Evolutionary conservation across 2,888 invertebrate genomes (phyloP).

Genomic region (Lutraria lutraria): DNA sequence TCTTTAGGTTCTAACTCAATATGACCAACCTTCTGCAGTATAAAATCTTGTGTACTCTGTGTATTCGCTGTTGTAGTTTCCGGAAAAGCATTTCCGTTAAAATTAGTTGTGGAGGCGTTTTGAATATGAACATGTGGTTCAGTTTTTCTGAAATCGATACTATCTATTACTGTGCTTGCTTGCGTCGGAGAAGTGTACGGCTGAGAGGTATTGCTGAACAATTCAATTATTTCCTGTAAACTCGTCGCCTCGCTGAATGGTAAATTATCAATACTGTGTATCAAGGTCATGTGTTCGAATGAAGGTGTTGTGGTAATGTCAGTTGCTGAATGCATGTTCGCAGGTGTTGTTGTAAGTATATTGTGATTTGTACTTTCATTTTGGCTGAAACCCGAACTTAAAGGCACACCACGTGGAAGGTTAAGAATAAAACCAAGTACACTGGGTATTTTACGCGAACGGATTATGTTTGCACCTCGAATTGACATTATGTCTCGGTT

Average conservation of each 20-base stretch:
- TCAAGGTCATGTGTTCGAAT: background rate
- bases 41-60: conserved; percentile 12
- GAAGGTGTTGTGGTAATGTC: background rate
- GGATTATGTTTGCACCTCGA: background rate
- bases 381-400: background rate
- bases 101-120: background rate
- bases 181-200: background rate
- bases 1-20: conserved; percentile 30
- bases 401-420: background rate
- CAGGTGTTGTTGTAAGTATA: background rate
- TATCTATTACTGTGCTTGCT: background rate
- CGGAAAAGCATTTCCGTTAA: background rate
- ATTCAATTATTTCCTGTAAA: background rate
- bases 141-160: background rate
- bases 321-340: background rate
- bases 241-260: background rate
- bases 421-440: background rate
- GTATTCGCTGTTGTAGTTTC: background rate
- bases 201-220: background rate
- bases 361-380: background rate
- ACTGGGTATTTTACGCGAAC: background rate
- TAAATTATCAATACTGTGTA: background rate
- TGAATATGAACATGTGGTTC: background rate
- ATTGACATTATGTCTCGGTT: background rate
- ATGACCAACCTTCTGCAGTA: conserved; percentile 44